Conservation (phyloP, 1,140 invertebrate species). For the Eciton burchellii region DNA sequence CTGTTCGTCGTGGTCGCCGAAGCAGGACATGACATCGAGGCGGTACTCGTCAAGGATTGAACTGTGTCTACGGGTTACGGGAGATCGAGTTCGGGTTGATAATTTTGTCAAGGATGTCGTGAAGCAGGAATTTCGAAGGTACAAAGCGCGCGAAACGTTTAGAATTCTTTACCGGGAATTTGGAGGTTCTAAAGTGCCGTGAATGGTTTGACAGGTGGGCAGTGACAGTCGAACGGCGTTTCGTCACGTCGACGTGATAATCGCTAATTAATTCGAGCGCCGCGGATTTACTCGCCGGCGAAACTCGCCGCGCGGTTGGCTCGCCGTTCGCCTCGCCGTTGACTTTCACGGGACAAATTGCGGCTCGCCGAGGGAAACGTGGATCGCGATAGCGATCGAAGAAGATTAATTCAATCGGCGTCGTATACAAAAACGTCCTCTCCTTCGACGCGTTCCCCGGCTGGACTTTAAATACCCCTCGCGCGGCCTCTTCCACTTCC, state of each 20-base stretch:
- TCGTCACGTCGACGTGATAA: constrained; percentile 8
- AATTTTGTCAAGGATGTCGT: background rate
- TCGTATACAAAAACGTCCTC: constrained; percentile 6
- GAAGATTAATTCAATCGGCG: constrained; percentile 24
- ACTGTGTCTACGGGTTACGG: background rate
- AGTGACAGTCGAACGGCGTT: constrained; percentile 55
- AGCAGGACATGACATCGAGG: constrained; percentile 78
- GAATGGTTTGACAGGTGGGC: constrained; percentile 46
- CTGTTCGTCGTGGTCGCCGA: constrained; percentile 77
- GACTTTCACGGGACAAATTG: constrained; percentile 34
- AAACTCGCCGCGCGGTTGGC: background rate
- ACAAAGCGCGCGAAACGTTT: background rate
- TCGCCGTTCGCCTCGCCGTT: background rate
- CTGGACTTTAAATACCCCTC: constrained; percentile 37
- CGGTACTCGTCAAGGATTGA: background rate
- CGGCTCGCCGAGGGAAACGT: background rate
- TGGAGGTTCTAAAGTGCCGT: constrained; percentile 35
- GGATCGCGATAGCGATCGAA: constrained; percentile 25
- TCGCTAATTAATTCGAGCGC: constrained; percentile 17
- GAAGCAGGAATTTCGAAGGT: background rate
- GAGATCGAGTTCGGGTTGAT: background rate
- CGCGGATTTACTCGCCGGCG: background rate
- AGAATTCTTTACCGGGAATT: constrained; percentile 31
- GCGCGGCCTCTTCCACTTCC: constrained; percentile 44
- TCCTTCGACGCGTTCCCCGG: background rate